Evolutionary conservation across 2,113 vertebrate genomes (phyloP), one percentile per base, ranked within the genome.

Genomic region (Gymnocephalus cernua): DNA sequence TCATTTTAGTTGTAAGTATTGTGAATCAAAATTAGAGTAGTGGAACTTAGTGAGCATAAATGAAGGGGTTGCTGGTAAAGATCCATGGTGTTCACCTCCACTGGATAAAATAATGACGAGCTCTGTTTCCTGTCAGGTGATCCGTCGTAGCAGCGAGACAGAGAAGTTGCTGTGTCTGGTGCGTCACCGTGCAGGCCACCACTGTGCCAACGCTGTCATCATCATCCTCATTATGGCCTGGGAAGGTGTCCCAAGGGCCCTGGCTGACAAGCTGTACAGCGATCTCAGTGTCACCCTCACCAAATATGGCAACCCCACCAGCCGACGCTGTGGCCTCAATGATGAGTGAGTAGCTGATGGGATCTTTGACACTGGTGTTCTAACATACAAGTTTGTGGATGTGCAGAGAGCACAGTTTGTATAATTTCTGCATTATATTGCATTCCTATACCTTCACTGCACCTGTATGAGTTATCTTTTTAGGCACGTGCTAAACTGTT

Each of bases 151-250:
- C 84, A 96, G 95, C 21, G 95, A 97, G 58, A 96, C 95, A 51
- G 98, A 99, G 95, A 99, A 99, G 86, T 91, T 99, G 70, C 89
- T 99, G 66, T 99, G 97, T 86, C 83, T 99, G 93, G 98, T 99
- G 74, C 95, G 97, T 3, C 96, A 97, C 14, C 97, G 98, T 0
- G 95, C 96, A 0, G 98, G 98, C 62, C 98, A 99, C 94, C 97
- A 96, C 91, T 99, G 98, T 93, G 96, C 94, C 89, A 97, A 99
- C 0, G 96, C 98, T 0, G 95, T 98, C 90, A 97, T 99, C 73
- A 95, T 99, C 93, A 97, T 99, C 85, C 94, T 99, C 81, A 99
- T 99, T 88, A 90, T 99, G 94, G 97, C 97, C 66, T 99, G 98
- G 98, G 98, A 99, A 89, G 98, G 98, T 25, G 97, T 99, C 69